Evolutionary conservation across 2,888 invertebrate species (phyloP), one percentile per base, ranked within the genome.

Genomic region (Patella depressa): DNA sequence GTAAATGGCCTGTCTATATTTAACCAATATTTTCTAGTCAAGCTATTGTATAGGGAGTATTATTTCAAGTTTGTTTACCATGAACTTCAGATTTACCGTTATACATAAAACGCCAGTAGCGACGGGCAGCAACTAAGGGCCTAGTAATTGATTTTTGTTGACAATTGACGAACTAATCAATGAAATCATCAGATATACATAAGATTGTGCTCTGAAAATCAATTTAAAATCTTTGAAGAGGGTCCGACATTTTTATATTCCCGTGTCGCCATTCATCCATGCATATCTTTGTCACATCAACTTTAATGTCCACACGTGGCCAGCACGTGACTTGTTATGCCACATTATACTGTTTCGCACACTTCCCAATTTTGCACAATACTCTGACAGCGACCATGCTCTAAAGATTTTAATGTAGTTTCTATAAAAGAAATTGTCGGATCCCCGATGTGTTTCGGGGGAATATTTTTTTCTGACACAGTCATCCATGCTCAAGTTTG

Each of bases 211-310:
- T 65, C 19, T 19, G 12, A 65, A 14, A 65, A 24, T 65, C 19
- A 65, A 65, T 65, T 19, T 24, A 19, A 24, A 19, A 65, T 24
- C 11, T 65, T 65, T 65, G 11, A 65, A 65, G 65, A 65, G 65
- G 65, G 65, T 65, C 24, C 24, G 19, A 24, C 24, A 11, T 24
- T 24, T 65, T 24, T 24, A 65, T 24, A 65, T 24, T 12, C 24
- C 24, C 65, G 24, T 65, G 65, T 24, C 12, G 19, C 24, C 24
- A 19, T 12, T 24, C 24, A 65, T 65, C 24, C 19, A 65, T 24
- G 65, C 65, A 65, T 65, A 65, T 65, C 65, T 65, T 65, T 65
- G 19, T 24, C 19, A 24, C 12, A 65, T 65, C 65, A 65, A 65
- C 19, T 24, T 65, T 65, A 65, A 65, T 65, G 14, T 65, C 19